phyloP scores from a whole-genome alignment of 2,888 invertebrate genomes.

The Hesperia comma region DNA sequence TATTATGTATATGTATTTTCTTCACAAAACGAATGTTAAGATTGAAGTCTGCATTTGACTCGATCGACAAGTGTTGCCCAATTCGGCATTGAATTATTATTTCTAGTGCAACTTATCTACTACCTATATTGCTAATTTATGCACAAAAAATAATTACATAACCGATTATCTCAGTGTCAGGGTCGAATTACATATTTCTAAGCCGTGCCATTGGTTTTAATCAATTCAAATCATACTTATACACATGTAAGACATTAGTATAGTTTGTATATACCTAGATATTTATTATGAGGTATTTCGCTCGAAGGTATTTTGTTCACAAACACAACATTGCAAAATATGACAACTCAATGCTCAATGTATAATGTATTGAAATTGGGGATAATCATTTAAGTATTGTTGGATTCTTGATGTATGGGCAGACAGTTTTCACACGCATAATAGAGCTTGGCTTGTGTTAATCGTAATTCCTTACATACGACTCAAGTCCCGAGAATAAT shows the following conservation, averaged over 20 bases:
- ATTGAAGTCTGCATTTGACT: slow-evolving; percentile 8
- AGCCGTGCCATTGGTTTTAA: slow-evolving; percentile 32
- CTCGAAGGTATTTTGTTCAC: slow-evolving; percentile 24
- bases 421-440: not conserved
- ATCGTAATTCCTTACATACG: no score
- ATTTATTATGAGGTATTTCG: slow-evolving; percentile 8
- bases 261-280: slow-evolving; percentile 6
- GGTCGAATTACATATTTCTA: slow-evolving; percentile 38
- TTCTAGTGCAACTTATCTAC: slow-evolving; percentile 21
- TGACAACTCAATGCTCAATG: slow-evolving; percentile 40
- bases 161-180: slow-evolving; percentile 48
- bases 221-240: slow-evolving; percentile 29
- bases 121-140: slow-evolving; percentile 44
- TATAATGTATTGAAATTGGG: slow-evolving; percentile 21
- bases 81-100: slow-evolving; percentile 18
- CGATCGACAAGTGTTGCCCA: slow-evolving; percentile 11
- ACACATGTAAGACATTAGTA: slow-evolving; percentile 20
- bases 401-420: no score
- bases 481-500: no score
- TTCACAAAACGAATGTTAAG: not conserved
- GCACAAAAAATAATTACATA: slow-evolving; percentile 43
- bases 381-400: not conserved
- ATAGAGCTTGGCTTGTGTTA: not conserved
- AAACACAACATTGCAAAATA: slow-evolving; percentile 15
- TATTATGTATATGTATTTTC: no score